A percentile compares a stretch with the other conserved stretches of the same genome.
Conservation (phyloP, 2,797 vertebrate genomes). For the Myripristis murdjan region DNA sequence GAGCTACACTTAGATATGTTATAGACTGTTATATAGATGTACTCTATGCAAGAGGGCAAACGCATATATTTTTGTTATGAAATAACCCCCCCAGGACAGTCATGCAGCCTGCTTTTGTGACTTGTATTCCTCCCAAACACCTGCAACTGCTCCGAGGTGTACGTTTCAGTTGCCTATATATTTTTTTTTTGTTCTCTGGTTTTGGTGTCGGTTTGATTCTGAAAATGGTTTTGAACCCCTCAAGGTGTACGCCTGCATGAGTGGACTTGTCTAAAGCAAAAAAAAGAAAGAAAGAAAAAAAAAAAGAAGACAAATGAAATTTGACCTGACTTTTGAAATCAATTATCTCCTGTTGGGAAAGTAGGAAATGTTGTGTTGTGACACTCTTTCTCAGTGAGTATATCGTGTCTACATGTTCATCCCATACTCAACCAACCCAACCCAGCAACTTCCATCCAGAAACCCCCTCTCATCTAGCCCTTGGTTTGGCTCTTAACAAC, state of each 20-base stretch:
- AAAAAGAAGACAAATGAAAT: slow-evolving; percentile 49
- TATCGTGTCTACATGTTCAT: slow-evolving; percentile 93
- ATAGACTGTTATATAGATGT: too few relatives aligned
- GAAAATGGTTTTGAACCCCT: slow-evolving; percentile 47
- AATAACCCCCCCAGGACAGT: slow-evolving; percentile 27
- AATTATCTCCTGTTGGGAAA: slow-evolving; percentile 93
- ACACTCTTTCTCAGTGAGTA: slow-evolving; percentile 97
- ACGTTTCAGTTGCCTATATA: slow-evolving; percentile 37
- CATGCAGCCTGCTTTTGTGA: slow-evolving; percentile 69
- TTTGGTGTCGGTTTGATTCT: slow-evolving; percentile 60
- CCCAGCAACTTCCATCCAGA: slow-evolving; percentile 75
- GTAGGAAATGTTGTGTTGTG: slow-evolving; percentile 94
- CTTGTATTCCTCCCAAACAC: slow-evolving; percentile 40
- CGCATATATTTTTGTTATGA: slow-evolving; percentile 28
- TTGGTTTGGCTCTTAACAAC: slow-evolving; percentile 81
- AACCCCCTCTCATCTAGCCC: slow-evolving; percentile 74
- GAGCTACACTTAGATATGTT: background rate
- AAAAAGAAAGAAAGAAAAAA: slow-evolving; percentile 13
- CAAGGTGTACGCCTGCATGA: slow-evolving; percentile 79
- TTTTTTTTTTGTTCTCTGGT: slow-evolving; percentile 29
- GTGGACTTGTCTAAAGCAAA: slow-evolving; percentile 73
- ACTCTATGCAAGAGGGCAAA: slow-evolving; percentile 1
- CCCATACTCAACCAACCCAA: slow-evolving; percentile 83
- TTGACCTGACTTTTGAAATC: slow-evolving; percentile 87
- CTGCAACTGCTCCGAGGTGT: slow-evolving; percentile 52